Evolutionary conservation across 1,140 invertebrate genomes (phyloP).

Genomic region (Cryptotermes secundus): DNA sequence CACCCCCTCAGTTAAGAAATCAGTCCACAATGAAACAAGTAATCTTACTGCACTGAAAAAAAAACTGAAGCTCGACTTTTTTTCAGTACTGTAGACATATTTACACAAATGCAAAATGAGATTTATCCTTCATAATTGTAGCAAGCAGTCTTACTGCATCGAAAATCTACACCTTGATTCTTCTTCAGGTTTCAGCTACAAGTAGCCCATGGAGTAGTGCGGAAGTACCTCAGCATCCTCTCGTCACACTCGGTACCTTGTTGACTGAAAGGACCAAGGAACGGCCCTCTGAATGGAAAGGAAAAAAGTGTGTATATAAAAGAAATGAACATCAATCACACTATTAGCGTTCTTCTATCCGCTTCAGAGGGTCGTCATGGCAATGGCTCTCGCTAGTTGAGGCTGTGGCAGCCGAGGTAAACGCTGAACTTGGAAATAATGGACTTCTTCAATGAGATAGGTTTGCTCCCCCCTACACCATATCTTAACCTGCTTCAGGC

Average conservation of each 20-base stretch:
- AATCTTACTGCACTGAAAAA: too few relatives aligned
- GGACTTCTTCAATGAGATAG: slow-evolving; percentile 1
- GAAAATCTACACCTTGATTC: too few relatives aligned
- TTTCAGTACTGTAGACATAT: too few relatives aligned
- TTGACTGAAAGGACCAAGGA: neutral
- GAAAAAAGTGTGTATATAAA: neutral
- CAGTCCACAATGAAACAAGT: too few relatives aligned
- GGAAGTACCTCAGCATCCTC: neutral
- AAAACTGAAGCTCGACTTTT: too few relatives aligned
- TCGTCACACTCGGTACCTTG: neutral
- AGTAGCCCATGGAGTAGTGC: neutral
- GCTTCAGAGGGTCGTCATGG: neutral
- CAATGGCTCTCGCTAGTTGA: neutral
- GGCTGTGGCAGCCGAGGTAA: slow-evolving; percentile 12
- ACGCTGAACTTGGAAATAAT: slow-evolving; percentile 17
- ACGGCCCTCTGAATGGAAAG: too few relatives aligned
- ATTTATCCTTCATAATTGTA: too few relatives aligned
- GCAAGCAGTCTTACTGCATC: too few relatives aligned
- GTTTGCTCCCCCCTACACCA: neutral
- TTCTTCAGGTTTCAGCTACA: too few relatives aligned
- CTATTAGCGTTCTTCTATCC: neutral
- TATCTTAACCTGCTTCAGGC: slow-evolving; percentile 5
- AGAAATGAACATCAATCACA: slow-evolving; percentile 19
- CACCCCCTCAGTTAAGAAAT: too few relatives aligned
- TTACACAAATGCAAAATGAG: too few relatives aligned